Evolutionary conservation across 2,113 vertebrate species (phyloP).

Genomic region (Micronycteris hirsuta): DNA sequence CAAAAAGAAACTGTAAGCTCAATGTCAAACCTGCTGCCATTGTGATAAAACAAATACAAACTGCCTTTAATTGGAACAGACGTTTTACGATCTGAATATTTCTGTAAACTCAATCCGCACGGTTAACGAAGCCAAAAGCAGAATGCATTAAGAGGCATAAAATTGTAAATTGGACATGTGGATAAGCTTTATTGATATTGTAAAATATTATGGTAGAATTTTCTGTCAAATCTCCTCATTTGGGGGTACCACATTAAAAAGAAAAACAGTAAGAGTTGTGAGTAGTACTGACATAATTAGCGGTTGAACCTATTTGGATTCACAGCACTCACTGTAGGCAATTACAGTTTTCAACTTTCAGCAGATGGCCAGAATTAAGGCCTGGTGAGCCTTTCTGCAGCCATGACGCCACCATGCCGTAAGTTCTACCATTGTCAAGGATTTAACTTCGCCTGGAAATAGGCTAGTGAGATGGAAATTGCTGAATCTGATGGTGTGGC

Average conservation of each 20-base stretch:
- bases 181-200: constrained; percentile 71
- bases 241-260: constrained; percentile 44
- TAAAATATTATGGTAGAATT: constrained; percentile 74
- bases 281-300: constrained; percentile 29
- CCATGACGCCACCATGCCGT: neutral
- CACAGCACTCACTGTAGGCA: neutral
- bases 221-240: constrained; percentile 55
- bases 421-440: neutral
- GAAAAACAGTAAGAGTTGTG: constrained; percentile 10
- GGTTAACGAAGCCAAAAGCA: constrained; percentile 65
- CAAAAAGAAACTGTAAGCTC: constrained; percentile 57
- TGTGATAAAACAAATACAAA: constrained; percentile 74
- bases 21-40: constrained; percentile 55
- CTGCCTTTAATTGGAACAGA: constrained; percentile 68
- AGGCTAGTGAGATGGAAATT: neutral
- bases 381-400: neutral
- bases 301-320: constrained; percentile 51
- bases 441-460: constrained; percentile 39
- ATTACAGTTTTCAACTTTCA: constrained; percentile 41
- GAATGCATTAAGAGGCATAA: constrained; percentile 69
- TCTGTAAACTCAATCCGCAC: constrained; percentile 62
- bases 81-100: constrained; percentile 62
- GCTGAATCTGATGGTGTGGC: neutral
- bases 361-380: constrained; percentile 54
- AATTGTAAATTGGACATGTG: constrained; percentile 65